These are phyloP conservation scores for Morinoia aosen DNA, from an alignment of 2,888 invertebrate species.

Conservation along the genomic window DNA sequence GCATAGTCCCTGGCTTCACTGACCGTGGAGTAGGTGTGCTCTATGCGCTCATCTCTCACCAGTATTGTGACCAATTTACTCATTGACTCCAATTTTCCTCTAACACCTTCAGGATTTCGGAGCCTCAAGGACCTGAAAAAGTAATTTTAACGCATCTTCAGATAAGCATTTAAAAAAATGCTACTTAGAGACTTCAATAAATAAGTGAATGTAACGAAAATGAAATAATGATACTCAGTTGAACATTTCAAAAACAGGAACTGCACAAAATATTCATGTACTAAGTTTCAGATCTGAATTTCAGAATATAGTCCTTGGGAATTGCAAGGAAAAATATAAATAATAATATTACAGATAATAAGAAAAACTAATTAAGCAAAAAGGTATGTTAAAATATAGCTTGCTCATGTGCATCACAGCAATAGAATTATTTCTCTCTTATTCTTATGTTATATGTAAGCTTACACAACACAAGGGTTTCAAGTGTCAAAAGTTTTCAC, in stretches of 20 bases:
- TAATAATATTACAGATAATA: no score
- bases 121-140: slow-evolving; percentile 70
- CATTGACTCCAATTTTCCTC: slow-evolving; percentile 85
- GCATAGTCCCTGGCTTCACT: slow-evolving; percentile 68
- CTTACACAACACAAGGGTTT: no score
- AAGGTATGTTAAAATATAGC: no score
- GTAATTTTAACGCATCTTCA: background rate
- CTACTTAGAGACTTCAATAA: background rate
- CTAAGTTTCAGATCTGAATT: background rate
- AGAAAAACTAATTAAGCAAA: no score
- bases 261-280: background rate
- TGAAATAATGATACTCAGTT: background rate
- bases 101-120: slow-evolving; percentile 80
- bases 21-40: slow-evolving; percentile 79
- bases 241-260: background rate
- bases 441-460: no score
- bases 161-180: background rate
- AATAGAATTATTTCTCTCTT: no score
- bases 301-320: background rate
- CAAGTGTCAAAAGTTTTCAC: no score
- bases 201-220: background rate
- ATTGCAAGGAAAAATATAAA: no score
- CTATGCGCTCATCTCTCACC: slow-evolving; percentile 90
- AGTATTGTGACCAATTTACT: slow-evolving; percentile 88
- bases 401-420: no score